These are phyloP conservation scores for Nothoprocta pentlandii DNA, from an alignment of 2,113 vertebrate genomes.

Conservation along the genomic window DNA sequence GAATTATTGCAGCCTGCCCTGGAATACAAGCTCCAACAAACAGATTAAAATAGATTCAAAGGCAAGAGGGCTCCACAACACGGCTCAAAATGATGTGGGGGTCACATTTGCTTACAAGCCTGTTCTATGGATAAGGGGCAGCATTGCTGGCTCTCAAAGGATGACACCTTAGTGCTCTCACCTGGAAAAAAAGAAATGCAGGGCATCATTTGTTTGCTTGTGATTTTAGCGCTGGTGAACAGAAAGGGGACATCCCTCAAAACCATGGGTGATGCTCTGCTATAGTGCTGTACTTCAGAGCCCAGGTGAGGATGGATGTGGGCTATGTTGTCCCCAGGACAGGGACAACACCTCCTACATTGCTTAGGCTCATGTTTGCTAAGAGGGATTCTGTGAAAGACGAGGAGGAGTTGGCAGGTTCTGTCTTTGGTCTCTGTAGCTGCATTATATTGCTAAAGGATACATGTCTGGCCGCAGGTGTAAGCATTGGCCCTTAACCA, in stretches of 20 bases:
- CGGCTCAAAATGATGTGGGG: background rate
- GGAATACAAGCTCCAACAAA: conserved; percentile 27
- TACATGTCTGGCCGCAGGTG: background rate
- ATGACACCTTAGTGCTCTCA: background rate
- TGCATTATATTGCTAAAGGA: background rate
- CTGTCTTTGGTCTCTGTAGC: background rate
- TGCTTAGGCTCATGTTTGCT: background rate
- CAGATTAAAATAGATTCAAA: conserved; percentile 38
- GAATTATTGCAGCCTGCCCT: background rate
- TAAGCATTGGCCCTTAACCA: fast-evolving
- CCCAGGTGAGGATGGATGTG: background rate
- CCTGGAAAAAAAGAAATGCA: background rate
- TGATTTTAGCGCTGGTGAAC: background rate
- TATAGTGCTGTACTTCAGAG: background rate
- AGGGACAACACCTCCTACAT: background rate
- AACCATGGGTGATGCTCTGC: background rate
- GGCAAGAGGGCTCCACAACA: background rate
- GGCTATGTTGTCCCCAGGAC: background rate
- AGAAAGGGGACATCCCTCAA: background rate
- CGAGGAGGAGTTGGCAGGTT: background rate
- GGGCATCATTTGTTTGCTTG: background rate
- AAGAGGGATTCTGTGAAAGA: background rate
- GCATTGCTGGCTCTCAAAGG: fast-evolving
- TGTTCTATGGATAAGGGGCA: background rate
- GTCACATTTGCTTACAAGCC: background rate